These are phyloP conservation scores for Athalia rosae DNA, from an alignment of 2,888 invertebrate genomes.

Conservation along the genomic window DNA sequence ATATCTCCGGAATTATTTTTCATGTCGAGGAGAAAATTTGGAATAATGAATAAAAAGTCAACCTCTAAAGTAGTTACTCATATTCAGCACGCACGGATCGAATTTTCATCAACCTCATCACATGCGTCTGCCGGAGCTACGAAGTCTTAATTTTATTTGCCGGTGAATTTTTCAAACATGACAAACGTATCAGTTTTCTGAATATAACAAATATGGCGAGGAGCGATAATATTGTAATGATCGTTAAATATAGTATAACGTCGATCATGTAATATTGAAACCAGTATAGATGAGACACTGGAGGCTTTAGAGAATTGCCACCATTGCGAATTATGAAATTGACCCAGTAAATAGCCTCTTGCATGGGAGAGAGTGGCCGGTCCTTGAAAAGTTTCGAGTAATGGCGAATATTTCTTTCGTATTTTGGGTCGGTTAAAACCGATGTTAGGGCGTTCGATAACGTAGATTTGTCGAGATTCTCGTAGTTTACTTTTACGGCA, in stretches of 20 bases:
- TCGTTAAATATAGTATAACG: conserved; percentile 44
- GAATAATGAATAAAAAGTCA: too few relatives aligned
- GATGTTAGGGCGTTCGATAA: conserved; percentile 70
- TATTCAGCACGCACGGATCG: too few relatives aligned
- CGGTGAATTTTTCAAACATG: too few relatives aligned
- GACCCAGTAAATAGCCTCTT: conserved; percentile 53
- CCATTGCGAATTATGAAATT: conserved; percentile 53
- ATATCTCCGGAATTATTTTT: too few relatives aligned
- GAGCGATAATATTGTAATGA: background rate
- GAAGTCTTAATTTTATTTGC: conserved; percentile 5
- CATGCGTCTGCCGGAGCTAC: background rate
- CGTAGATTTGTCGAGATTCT: conserved; percentile 70
- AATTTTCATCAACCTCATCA: background rate
- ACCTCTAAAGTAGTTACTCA: too few relatives aligned
- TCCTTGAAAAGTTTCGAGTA: conserved; percentile 51
- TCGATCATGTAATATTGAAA: conserved; percentile 52
- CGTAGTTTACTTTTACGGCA: conserved; percentile 69
- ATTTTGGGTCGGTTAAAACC: conserved; percentile 68
- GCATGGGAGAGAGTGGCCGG: conserved; percentile 50
- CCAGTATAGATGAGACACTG: conserved; percentile 49
- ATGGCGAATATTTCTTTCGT: conserved; percentile 52
- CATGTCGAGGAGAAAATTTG: too few relatives aligned
- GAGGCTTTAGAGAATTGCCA: conserved; percentile 49
- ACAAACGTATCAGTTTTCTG: background rate
- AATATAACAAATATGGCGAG: background rate